Percentiles rank a stretch among this genome's conserved stretches.
phyloP scores from a whole-genome alignment of 2,888 invertebrate species.

The Octonoba sinensis region DNA sequence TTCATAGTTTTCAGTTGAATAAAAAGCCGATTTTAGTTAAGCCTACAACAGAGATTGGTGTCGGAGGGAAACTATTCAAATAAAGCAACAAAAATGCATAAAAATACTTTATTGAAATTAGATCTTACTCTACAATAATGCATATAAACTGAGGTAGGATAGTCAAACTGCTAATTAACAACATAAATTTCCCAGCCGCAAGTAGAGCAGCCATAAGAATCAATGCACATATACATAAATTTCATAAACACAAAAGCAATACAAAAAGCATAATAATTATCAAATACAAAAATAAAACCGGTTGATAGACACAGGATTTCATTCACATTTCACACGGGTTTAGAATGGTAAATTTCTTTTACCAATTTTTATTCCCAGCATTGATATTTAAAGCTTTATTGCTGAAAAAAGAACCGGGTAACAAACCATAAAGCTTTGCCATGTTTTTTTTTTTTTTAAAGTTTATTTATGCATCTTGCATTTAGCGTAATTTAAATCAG shows the following conservation, averaged over 20 bases:
- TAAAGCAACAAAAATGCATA: constrained; percentile 27
- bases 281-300: constrained; percentile 16
- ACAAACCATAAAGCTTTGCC: constrained; percentile 1
- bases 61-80: neutral
- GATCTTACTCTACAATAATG: constrained; percentile 43
- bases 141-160: constrained; percentile 44
- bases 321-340: constrained; percentile 45
- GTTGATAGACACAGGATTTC: constrained; percentile 24
- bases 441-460: no score
- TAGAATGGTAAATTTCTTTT: neutral
- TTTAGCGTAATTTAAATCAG: no score
- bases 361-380: neutral
- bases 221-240: constrained; percentile 31
- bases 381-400: no score
- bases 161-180: constrained; percentile 3
- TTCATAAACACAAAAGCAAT: constrained; percentile 50
- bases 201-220: constrained; percentile 7
- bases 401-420: constrained; percentile 20
- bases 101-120: constrained; percentile 59
- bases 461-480: no score
- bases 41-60: no score
- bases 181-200: constrained; percentile 15
- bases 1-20: no score
- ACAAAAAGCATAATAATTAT: constrained; percentile 44
- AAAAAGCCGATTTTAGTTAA: no score